phyloP scores from a whole-genome alignment of 2,888 invertebrate species.

The Pherbina coryleti region DNA sequence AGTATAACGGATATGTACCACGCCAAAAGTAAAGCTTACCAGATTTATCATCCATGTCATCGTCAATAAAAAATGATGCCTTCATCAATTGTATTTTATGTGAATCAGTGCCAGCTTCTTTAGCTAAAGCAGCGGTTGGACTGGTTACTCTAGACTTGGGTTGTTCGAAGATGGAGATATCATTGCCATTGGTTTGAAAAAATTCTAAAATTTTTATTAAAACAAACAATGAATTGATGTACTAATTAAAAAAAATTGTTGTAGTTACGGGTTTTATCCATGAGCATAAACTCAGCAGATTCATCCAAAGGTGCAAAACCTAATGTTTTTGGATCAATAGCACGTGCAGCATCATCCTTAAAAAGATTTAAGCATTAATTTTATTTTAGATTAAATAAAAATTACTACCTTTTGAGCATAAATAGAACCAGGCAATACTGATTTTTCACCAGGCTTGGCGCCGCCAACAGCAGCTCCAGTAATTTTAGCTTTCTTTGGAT shows the following conservation, averaged over 20 bases:
- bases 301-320: conserved; percentile 60
- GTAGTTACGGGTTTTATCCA: conserved; percentile 64
- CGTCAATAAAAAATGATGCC: conserved; percentile 76
- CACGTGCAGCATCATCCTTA: conserved; percentile 57
- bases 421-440: conserved; percentile 51
- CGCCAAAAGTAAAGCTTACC: conserved; percentile 44
- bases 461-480: conserved; percentile 38
- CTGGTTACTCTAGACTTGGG: conserved; percentile 66
- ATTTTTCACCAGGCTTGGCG: conserved; percentile 49
- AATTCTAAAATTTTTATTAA: conserved; percentile 53
- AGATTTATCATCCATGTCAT: conserved; percentile 62
- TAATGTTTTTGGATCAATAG: conserved; percentile 57
- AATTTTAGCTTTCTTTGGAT: conserved; percentile 68
- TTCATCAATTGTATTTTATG: conserved; percentile 87
- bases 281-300: conserved; percentile 60
- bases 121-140: conserved; percentile 76
- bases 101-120: conserved; percentile 75
- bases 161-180: conserved; percentile 59
- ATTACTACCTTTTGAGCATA: conserved; percentile 53
- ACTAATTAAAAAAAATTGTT: neutral
- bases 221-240: neutral
- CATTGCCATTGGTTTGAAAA: conserved; percentile 57
- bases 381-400: neutral
- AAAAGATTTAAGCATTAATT: neutral
- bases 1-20: too few species aligned